Evolutionary conservation across 2,113 vertebrate species (phyloP).

Genomic region (Lycaon pictus): DNA sequence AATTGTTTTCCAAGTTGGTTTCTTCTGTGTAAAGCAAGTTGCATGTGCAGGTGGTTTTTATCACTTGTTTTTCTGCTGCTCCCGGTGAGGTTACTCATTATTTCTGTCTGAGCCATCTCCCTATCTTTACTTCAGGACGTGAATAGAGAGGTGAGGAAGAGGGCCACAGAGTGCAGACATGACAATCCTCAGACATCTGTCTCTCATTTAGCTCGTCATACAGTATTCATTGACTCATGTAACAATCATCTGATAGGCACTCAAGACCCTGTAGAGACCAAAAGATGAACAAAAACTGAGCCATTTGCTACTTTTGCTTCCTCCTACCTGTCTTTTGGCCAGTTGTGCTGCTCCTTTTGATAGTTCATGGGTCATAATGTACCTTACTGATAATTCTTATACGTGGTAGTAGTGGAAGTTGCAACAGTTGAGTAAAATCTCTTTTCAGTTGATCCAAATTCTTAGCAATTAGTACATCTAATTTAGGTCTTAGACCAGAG

Average conservation of each 20-base stretch:
- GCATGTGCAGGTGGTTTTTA: neutral
- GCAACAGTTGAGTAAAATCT: neutral
- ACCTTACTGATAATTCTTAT: neutral
- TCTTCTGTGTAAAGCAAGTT: neutral
- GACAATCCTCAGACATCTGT: neutral
- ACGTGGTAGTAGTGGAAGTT: neutral
- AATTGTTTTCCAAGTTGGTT: neutral
- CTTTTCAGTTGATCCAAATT: neutral
- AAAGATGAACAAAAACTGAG: neutral
- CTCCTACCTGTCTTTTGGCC: neutral
- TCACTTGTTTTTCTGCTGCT: slow-evolving; percentile 35
- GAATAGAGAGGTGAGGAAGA: neutral
- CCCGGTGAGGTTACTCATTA: neutral
- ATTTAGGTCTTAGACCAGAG: neutral
- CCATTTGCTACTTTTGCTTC: neutral
- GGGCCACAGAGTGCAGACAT: neutral
- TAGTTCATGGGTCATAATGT: neutral
- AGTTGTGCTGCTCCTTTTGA: neutral
- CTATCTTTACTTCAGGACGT: neutral
- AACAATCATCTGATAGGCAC: neutral
- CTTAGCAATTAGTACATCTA: neutral
- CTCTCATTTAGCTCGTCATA: neutral
- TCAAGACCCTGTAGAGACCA: neutral
- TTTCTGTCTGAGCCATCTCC: neutral
- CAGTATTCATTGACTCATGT: neutral